Conservation (phyloP, 2,113 vertebrate species). For the Oostethus manadensis region DNA sequence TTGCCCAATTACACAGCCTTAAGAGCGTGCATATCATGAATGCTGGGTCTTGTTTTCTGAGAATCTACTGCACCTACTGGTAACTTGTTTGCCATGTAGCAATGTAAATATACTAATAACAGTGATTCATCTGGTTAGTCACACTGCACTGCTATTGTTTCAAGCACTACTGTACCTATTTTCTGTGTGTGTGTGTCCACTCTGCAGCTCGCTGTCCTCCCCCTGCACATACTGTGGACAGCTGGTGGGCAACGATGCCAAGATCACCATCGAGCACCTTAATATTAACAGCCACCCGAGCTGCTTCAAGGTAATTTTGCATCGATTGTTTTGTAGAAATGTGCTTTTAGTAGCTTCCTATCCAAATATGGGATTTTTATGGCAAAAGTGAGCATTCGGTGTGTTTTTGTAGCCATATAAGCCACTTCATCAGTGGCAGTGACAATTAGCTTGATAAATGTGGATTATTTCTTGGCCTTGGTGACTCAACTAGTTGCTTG, state of each 20-base stretch:
- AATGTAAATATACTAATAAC: no score
- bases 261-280: slow-evolving; percentile 85
- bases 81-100: no score
- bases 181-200: slow-evolving; percentile 17
- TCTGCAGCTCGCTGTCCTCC: slow-evolving; percentile 47
- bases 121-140: no score
- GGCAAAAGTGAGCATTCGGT: neutral
- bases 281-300: slow-evolving; percentile 81
- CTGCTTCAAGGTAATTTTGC: slow-evolving; percentile 79
- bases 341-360: neutral
- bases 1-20: no score
- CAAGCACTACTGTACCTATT: no score
- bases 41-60: no score
- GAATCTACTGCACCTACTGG: no score
- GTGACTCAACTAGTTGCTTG: neutral
- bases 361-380: neutral
- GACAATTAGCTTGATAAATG: neutral
- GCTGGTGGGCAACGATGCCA: slow-evolving; percentile 77
- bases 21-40: no score
- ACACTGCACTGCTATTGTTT: no score
- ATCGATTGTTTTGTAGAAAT: neutral
- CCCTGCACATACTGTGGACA: slow-evolving; percentile 80
- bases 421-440: neutral
- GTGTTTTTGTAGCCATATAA: neutral
- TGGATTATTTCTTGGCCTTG: neutral